Conservation (phyloP, 2,797 vertebrate genomes). For the Chelonia mydas region DNA sequence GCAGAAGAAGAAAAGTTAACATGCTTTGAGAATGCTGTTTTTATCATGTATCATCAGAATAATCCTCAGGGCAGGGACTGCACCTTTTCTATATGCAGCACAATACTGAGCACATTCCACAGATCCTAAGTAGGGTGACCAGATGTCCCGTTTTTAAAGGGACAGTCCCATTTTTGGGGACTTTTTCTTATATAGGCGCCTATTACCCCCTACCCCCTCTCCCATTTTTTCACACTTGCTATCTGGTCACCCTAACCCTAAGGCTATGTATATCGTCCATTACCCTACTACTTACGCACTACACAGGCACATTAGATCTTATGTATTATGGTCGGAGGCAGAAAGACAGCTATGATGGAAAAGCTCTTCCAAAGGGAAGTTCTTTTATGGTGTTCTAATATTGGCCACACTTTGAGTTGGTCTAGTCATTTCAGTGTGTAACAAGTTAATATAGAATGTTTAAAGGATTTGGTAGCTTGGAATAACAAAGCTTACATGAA, state of each 20-base stretch:
- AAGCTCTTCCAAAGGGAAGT: background rate
- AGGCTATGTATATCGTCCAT: fast-evolving
- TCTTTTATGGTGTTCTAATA: background rate
- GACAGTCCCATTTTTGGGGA: too few relatives aligned
- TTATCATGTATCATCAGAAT: background rate
- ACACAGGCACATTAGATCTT: fast-evolving
- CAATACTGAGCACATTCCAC: background rate
- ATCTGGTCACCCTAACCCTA: background rate
- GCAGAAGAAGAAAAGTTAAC: background rate
- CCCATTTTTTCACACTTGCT: too few relatives aligned
- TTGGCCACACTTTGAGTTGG: background rate
- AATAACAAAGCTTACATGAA: fast-evolving
- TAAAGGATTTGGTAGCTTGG: background rate
- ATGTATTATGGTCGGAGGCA: background rate
- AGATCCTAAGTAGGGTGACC: background rate
- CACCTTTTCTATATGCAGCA: background rate
- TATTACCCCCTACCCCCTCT: too few relatives aligned
- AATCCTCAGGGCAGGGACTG: background rate
- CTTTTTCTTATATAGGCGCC: too few relatives aligned
- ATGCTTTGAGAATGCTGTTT: background rate
- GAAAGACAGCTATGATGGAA: background rate
- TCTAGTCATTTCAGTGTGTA: background rate
- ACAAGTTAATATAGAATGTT: background rate
- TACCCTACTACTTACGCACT: fast-evolving
- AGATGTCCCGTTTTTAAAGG: too few relatives aligned